phyloP scores from a whole-genome alignment of 2,888 invertebrate genomes.

The Aspidiotus rigidus region DNA sequence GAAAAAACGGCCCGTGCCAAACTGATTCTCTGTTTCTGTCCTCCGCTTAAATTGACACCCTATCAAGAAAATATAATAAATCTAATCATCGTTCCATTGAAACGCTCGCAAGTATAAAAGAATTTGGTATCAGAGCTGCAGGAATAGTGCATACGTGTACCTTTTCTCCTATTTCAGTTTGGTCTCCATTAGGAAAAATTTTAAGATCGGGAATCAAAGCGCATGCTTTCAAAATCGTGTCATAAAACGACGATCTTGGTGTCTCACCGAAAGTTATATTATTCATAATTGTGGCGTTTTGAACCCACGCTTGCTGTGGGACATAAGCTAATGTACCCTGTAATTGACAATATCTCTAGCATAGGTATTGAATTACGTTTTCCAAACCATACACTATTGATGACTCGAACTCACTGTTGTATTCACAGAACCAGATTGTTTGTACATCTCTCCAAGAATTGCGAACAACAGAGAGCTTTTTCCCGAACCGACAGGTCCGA shows the following conservation, averaged over 20 bases:
- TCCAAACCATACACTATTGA: neutral
- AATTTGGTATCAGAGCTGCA: neutral
- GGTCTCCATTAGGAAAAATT: constrained; percentile 86
- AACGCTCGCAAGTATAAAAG: constrained; percentile 50
- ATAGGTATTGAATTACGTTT: neutral
- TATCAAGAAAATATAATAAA: constrained; percentile 81
- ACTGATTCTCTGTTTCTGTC: too few relatives aligned
- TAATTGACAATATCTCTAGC: neutral
- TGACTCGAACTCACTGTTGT: constrained; percentile 46
- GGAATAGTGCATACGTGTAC: constrained; percentile 22
- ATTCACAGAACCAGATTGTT: constrained; percentile 50
- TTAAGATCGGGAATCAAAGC: constrained; percentile 84
- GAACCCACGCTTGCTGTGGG: too few relatives aligned
- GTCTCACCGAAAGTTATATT: constrained; percentile 86
- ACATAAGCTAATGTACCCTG: constrained; percentile 55
- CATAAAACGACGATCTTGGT: constrained; percentile 61
- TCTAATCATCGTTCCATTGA: constrained; percentile 81
- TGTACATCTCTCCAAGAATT: too few relatives aligned
- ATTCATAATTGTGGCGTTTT: constrained; percentile 72
- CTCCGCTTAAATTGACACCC: too few relatives aligned
- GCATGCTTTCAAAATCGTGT: constrained; percentile 76
- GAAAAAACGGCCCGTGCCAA: constrained; percentile 53
- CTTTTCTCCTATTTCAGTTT: constrained; percentile 97
- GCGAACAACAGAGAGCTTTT: too few relatives aligned
- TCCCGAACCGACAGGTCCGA: constrained; percentile 48